Evolutionary conservation across 2,113 vertebrate species (phyloP), one percentile per base, ranked within the genome.

Genomic region (Microtus montanus): DNA sequence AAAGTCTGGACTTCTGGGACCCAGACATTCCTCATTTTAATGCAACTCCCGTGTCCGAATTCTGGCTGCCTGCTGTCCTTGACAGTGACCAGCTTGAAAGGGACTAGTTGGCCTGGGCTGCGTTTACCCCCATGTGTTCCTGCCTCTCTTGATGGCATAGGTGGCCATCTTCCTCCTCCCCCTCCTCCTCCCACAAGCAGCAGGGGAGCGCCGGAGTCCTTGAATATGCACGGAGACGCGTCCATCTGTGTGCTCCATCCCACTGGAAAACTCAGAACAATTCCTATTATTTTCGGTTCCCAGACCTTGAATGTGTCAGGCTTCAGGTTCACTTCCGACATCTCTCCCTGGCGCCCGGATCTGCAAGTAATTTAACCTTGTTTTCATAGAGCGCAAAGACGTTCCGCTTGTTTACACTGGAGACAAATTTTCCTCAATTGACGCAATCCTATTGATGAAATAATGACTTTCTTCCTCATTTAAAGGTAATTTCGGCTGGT

Each of bases 381-480:
- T 98, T 98, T 98, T 98, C 98, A 98, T 95, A 98, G 98, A 98
- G 97, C 2, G 78, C 97, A 98, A 98, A 98, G 98, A 98, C 97
- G 96, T 97, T 98, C 98, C 92, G 93, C 98, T 99, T 99, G 98
- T 99, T 99, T 99, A 99, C 97, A 98, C 98, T 99, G 95, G 98
- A 99, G 98, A 99, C 98, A 99, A 98, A 98, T 98, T 99, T 98
- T 98, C 98, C 98, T 97, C 98, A 98, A 99, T 98, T 98, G 99
- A 98, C 80, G 98, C 98, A 99, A 99, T 99, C 99, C 98, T 98
- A 98, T 99, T 99, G 98, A 99, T 99, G 99, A 99, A 99, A 99
- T 99, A 99, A 99, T 99, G 97, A 97, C 97, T 97, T 98, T 98
- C 98, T 99, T 99, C 99, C 99, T 99, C 98, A 98, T 98, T 98